Base-by-base conservation (phyloP, 2,797 vertebrate species). In the Girardinus metallicus region DNA sequence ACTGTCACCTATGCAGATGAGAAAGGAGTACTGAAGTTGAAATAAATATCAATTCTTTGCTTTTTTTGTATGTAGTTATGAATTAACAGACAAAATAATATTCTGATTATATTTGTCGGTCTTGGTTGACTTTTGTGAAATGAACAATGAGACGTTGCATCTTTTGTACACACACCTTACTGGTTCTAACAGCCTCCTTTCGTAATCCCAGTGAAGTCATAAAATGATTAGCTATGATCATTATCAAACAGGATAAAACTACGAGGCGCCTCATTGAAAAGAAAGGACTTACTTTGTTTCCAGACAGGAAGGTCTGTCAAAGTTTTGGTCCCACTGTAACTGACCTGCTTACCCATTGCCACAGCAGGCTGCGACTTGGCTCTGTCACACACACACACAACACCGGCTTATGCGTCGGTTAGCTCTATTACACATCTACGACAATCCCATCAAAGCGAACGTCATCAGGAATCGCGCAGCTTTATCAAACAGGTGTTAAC, bases 331-430 rank as follows among this genome's bases (percentile, higher is more conserved):
- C 80, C 16, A 47, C 77, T 80, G 86, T 86, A 80, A 74, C 90
- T 94, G 92, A 93, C 91, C 93, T 85, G 91, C 82, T 94, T 90
- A 93, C 89, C 92, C 77, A 90, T 78, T 92, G 86, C 85, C 86
- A 87, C 74, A 78, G 80, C 83, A 83, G 75, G 82, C 79, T 88
- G 84, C 84, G 0, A 75, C 62, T 55, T 36, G 80, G 71, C 39
- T 57, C 74, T 74, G 53, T 13, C 68, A 47, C 49, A 78, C 9
- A 47, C 49, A 78, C 9, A 83, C 64, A 66, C 34, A 66, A 80
- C 73, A 80, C 74, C 66, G 68, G 53, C 80, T 91, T 85, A 79
- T 39, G 77, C 78, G 70, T 85, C 80, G 79, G 64, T 85, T 88
- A 79, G 84, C 76, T 82, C 62, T 0, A 21, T 82, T 47, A 74